Evolutionary conservation across 1,140 invertebrate genomes (phyloP), one percentile per base, ranked within the genome.

Genomic region (Drosophila arawakana): DNA sequence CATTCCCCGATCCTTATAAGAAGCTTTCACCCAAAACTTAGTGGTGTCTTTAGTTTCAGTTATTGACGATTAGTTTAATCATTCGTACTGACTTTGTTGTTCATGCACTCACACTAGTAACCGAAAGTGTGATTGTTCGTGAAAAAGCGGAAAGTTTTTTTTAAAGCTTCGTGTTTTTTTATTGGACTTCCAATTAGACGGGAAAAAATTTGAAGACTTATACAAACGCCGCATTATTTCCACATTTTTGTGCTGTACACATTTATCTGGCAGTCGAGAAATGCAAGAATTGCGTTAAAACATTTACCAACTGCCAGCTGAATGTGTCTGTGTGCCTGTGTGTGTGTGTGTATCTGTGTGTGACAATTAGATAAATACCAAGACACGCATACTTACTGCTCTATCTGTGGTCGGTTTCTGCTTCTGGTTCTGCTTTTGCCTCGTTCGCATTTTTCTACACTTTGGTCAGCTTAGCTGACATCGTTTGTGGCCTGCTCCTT

Each of bases 361-460:
- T 77, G 80, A 83, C 80, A 86, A 86, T 86, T 86, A 86, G 83
- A 86, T 86, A 86, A 86, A 86, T 86, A 88, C 83, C 83, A 86
- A 72, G 83, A 61, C 78, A 85, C 81, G 75, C 80, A 86, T 73
- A 88, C 15, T 21, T 30, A 30, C 25, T 25, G 11, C 25, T 54
- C 30, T 54, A 54, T 54, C 30, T 30, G 5, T 25, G 68, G 10
- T 37, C 15, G 44, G 44, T 21, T 55, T 55, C 52, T 66, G 54
- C 74, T 60, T 67, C 15, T 55, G 44, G 18, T 55, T 55, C 52
- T 66, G 54, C 71, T 84, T 80, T 54, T 83, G 83, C 74, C 63
- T 67, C 74, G 84, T 80, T 88, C 77, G 84, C 83, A 88, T 88
- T 88, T 89, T 88, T 89, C 77, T 89, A 83, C 79, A 72, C 83